Evolutionary conservation across 2,888 invertebrate genomes (phyloP), one percentile per base, ranked within the genome.

Genomic region (Agrochola lychnidis): DNA sequence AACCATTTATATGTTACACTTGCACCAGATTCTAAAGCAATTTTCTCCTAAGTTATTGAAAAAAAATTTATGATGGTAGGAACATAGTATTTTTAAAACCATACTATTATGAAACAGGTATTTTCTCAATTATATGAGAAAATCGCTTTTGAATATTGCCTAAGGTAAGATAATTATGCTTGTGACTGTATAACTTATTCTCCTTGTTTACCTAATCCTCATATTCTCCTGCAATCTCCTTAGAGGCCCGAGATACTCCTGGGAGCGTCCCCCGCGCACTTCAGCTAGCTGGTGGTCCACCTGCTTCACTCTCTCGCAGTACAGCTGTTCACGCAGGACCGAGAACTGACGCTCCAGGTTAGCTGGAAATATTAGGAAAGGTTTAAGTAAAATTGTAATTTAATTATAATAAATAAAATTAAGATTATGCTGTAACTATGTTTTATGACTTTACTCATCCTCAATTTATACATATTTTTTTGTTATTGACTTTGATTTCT

Each of bases 321-420:
- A 99, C 93, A 98, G 98, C 97, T 99, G 98, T 93, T 99, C 99
- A 72, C 99, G 97, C 0, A 99, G 97, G 45, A 98, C 97, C 16
- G 97, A 97, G 94, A 99, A 99, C 93, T 99, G 99, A 70, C 98
- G 97, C 95, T 99, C 99, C 81, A 99, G 94, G 92, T 99, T 98
- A 16, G 98, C 98, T 97, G 94, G 16, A 95, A 91, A 36, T 42
- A 30, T n/a, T 3, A 14, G 14, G 1, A 56, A 30, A 45, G 3
- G 56, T 30, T 73, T 71, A 0, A 30, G 42, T 70, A 9, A 30
- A 70, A 19, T 22, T 19, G 0, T 14, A 0, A 22, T 66, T 0
- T 9, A 14, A 67, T 48, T 30, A 22, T 48, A 22, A 14, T 7
- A 64, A 36, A 14, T n/a, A 42, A n/a, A 5, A 53, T 10, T 22